Conservation (phyloP, 2,113 vertebrate species). For the Oreochromis niloticus region DNA sequence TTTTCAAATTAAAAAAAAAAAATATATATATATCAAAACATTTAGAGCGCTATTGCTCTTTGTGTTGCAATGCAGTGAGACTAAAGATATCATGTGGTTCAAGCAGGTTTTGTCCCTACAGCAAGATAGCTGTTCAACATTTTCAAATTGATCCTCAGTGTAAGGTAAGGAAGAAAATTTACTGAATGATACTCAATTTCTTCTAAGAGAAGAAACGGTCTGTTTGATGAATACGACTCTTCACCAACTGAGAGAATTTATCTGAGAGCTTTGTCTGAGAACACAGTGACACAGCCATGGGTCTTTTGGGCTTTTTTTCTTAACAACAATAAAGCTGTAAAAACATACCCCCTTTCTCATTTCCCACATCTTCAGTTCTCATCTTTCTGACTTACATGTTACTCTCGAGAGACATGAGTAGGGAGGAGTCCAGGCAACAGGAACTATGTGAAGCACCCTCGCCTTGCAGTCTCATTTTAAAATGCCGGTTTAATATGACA, state of each 20-base stretch:
- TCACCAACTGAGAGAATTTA: not conserved
- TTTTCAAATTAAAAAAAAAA: not conserved
- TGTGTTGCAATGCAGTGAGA: not conserved
- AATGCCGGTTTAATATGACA: not conserved
- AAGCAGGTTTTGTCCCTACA: not conserved
- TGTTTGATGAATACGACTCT: not conserved
- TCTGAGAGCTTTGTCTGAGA: not conserved
- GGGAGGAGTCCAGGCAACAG: not conserved
- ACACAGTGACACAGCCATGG: not conserved
- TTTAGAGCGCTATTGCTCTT: not conserved
- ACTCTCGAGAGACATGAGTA: not conserved
- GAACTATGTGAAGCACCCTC: not conserved
- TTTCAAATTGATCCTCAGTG: not conserved
- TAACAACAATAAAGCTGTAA: not conserved
- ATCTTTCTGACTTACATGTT: not conserved
- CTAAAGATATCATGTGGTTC: not conserved
- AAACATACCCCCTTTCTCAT: not conserved
- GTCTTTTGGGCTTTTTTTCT: not conserved
- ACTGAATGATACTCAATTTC: not conserved
- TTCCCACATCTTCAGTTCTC: not conserved
- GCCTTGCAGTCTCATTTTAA: not conserved
- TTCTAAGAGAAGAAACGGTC: not conserved
- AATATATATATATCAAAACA: accelerated
- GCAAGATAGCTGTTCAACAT: not conserved
- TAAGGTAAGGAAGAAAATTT: not conserved